Conservation (phyloP, 92 coral and sea anemone species). For the Zoanthus sociatus region DNA sequence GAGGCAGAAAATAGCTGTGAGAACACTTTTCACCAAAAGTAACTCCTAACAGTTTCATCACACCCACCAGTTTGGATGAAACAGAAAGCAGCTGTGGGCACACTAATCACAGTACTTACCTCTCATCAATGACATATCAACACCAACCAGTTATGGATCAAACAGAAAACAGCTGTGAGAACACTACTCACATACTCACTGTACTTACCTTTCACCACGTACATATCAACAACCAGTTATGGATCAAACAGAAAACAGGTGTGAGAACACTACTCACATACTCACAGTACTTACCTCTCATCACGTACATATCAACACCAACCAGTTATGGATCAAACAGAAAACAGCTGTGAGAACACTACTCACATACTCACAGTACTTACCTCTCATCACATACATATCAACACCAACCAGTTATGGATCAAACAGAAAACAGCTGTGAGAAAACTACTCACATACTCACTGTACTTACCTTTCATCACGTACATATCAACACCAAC, state of each 20-base stretch:
- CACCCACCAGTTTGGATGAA: slow-evolving; percentile 80
- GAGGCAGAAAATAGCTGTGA: slow-evolving; percentile 78
- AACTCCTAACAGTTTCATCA: slow-evolving; percentile 55
- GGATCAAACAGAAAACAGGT: slow-evolving; percentile 81
- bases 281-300: slow-evolving; percentile 16
- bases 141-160: slow-evolving; percentile 77
- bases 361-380: slow-evolving; percentile 52
- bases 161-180: slow-evolving; percentile 77
- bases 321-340: slow-evolving; percentile 80
- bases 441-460: slow-evolving; percentile 58
- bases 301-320: slow-evolving; percentile 64
- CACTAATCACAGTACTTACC: slow-evolving; percentile 63
- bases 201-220: slow-evolving; percentile 33
- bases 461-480: slow-evolving; percentile 18
- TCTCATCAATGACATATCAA: slow-evolving; percentile 59
- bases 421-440: slow-evolving; percentile 76
- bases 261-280: slow-evolving; percentile 66
- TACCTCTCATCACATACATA: slow-evolving; percentile 49
- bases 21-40: neutral
- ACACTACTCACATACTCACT: slow-evolving; percentile 48
- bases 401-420: slow-evolving; percentile 79
- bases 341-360: slow-evolving; percentile 63
- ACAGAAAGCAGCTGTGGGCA: slow-evolving; percentile 79
- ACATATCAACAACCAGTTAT: slow-evolving; percentile 70
- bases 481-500: slow-evolving; percentile 62